Conservation (phyloP, 1,140 invertebrate species). For the Argopecten irradians region DNA sequence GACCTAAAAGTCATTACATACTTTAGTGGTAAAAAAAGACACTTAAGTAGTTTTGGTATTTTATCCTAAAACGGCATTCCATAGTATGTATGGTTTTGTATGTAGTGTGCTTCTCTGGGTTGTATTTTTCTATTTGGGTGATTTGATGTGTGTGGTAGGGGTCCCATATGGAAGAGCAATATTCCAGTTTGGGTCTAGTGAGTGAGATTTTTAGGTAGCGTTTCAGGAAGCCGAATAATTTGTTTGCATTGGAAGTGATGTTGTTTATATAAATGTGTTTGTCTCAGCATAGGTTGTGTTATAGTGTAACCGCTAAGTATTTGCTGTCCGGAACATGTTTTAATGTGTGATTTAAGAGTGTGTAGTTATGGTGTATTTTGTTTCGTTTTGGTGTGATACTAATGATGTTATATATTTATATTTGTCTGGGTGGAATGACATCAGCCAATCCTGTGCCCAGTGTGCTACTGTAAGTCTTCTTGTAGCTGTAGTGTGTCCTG, state of each 20-base stretch:
- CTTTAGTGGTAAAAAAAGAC: too few relatives aligned
- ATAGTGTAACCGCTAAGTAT: not conserved
- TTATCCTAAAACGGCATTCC: too few relatives aligned
- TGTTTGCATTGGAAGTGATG: conserved; percentile 37
- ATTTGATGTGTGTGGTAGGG: too few relatives aligned
- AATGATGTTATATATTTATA: conserved; percentile 38
- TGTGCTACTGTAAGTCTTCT: conserved; percentile 22
- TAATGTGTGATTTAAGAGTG: conserved; percentile 39
- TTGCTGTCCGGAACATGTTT: conserved; percentile 27
- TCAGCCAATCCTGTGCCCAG: conserved; percentile 45
- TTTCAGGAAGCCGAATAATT: conserved; percentile 28
- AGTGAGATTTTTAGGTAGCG: conserved; percentile 32
- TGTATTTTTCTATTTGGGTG: too few relatives aligned
- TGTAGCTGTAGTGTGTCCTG: conserved; percentile 24
- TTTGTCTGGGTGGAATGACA: conserved; percentile 45
- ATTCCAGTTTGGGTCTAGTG: conserved; percentile 28
- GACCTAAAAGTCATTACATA: too few relatives aligned
- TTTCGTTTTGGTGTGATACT: not conserved
- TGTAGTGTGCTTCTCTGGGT: too few relatives aligned
- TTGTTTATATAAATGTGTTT: conserved; percentile 45
- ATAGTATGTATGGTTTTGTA: too few relatives aligned
- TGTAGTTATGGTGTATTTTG: too few relatives aligned
- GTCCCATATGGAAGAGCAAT: not conserved
- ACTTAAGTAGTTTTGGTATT: too few relatives aligned
- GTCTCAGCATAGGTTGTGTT: conserved; percentile 40